phyloP scores from a whole-genome alignment of 1,140 invertebrate genomes.

The Colletes latitarsis region DNA sequence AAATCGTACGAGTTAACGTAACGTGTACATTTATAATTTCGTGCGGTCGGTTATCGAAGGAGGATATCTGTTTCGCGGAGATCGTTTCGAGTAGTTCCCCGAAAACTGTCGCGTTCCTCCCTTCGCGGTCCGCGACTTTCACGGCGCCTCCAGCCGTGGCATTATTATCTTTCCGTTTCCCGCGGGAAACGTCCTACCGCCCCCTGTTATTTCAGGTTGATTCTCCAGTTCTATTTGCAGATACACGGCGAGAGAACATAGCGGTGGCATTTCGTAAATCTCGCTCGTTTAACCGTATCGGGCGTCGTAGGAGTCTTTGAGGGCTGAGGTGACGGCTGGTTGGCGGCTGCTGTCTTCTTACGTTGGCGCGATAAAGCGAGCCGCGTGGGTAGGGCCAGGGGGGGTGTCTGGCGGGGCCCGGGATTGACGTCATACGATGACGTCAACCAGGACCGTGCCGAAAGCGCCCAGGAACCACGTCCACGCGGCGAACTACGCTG shows the following conservation, averaged over 20 bases:
- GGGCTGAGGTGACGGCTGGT: conserved; percentile 44
- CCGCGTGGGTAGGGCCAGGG: conserved; percentile 26
- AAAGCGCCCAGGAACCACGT: conserved; percentile 47
- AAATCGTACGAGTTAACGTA: too few relatives aligned
- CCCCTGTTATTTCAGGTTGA: conserved; percentile 41
- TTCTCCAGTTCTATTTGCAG: conserved; percentile 37
- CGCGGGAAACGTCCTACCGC: not conserved
- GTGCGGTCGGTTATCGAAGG: too few relatives aligned
- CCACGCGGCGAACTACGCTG: not conserved
- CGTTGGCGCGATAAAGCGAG: conserved; percentile 61
- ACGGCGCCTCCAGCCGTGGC: not conserved
- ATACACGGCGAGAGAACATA: not conserved
- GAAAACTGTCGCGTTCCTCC: too few relatives aligned
- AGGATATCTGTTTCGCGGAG: too few relatives aligned
- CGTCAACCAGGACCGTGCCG: conserved; percentile 72
- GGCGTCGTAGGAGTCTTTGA: conserved; percentile 49
- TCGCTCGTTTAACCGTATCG: conserved; percentile 45
- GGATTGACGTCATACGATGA: conserved; percentile 75
- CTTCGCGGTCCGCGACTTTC: too few relatives aligned
- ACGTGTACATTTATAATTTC: too few relatives aligned
- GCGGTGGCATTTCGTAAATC: conserved; percentile 53
- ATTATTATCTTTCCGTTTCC: conserved; percentile 10
- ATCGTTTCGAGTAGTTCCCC: too few relatives aligned
- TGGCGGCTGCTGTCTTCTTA: conserved; percentile 53
- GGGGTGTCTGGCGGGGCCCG: conserved; percentile 49